Evolutionary conservation across 2,888 invertebrate species (phyloP).

Genomic region (Leucophenga maculata): DNA sequence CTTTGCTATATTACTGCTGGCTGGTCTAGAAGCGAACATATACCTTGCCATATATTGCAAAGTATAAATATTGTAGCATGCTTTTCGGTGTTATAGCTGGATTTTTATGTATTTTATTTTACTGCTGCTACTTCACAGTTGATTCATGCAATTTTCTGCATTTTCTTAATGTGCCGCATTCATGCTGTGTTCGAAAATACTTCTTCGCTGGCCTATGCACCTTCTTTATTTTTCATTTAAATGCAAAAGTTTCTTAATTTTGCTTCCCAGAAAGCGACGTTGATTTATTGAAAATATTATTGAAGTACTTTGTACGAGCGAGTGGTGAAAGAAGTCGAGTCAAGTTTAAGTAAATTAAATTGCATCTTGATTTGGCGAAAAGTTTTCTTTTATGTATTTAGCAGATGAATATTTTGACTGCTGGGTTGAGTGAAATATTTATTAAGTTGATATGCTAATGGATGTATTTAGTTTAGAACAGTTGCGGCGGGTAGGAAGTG

Average conservation of each 20-base stretch:
- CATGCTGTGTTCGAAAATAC: conserved; percentile 14
- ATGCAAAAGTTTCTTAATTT: conserved; percentile 53
- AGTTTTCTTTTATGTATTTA: background rate
- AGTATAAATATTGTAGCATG: conserved; percentile 34
- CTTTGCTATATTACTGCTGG: no score
- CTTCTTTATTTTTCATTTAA: conserved; percentile 5
- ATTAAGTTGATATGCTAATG: no score
- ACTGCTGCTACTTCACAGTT: conserved; percentile 27
- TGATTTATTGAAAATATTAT: conserved; percentile 61
- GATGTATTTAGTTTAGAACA: no score
- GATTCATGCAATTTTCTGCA: conserved; percentile 37
- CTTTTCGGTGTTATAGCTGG: conserved; percentile 42
- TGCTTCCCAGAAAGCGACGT: conserved; percentile 47
- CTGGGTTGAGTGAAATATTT: no score
- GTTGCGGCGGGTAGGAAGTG: no score
- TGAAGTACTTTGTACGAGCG: no score
- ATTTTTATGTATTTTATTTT: background rate
- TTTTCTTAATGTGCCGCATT: conserved; percentile 1
- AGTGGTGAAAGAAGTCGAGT: conserved; percentile 17
- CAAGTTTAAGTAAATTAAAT: conserved; percentile 26
- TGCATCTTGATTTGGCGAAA: background rate
- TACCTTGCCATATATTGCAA: conserved; percentile 10
- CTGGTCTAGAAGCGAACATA: no score
- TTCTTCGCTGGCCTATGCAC: conserved; percentile 27
- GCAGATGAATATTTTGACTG: background rate